Evolutionary conservation across 64 coral and sea anemone genomes (phyloP).

Genomic region (Actinia equina): DNA sequence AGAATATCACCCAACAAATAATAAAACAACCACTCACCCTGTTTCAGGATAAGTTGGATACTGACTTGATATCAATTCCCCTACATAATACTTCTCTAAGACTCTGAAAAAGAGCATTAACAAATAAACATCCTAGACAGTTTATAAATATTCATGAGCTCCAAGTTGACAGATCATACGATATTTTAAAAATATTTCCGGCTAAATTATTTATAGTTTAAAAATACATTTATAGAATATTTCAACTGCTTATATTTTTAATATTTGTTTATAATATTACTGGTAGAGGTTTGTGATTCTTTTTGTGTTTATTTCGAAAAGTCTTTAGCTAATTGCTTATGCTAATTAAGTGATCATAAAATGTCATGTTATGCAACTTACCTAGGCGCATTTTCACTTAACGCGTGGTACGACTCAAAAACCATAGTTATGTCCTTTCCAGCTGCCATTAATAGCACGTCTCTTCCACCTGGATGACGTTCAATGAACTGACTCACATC

Average conservation of each 20-base stretch:
- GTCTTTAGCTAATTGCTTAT: no score
- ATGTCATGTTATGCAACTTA: slow-evolving; percentile 11
- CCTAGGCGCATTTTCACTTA: slow-evolving; percentile 56
- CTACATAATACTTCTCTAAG: slow-evolving; percentile 69
- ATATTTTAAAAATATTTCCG: no score
- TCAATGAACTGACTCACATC: slow-evolving; percentile 69
- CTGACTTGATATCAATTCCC: slow-evolving; percentile 75
- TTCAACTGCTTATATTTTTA: no score
- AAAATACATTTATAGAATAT: no score
- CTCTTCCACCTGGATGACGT: slow-evolving; percentile 76
- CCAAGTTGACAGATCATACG: no score
- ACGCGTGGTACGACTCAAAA: slow-evolving; percentile 79
- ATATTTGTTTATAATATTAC: no score
- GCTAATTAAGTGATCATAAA: no score
- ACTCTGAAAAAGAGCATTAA: slow-evolving; percentile 30
- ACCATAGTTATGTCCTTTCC: slow-evolving; percentile 68
- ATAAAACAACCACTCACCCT: slow-evolving; percentile 37
- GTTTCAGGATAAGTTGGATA: slow-evolving; percentile 75
- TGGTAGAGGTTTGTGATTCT: no score
- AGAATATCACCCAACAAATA: background rate
- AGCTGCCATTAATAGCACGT: slow-evolving; percentile 73
- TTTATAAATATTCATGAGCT: no score
- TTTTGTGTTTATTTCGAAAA: no score
- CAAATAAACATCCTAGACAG: no score
- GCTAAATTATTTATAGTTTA: no score